phyloP scores from a whole-genome alignment of 2,113 vertebrate genomes.

The Labeo rohita region DNA sequence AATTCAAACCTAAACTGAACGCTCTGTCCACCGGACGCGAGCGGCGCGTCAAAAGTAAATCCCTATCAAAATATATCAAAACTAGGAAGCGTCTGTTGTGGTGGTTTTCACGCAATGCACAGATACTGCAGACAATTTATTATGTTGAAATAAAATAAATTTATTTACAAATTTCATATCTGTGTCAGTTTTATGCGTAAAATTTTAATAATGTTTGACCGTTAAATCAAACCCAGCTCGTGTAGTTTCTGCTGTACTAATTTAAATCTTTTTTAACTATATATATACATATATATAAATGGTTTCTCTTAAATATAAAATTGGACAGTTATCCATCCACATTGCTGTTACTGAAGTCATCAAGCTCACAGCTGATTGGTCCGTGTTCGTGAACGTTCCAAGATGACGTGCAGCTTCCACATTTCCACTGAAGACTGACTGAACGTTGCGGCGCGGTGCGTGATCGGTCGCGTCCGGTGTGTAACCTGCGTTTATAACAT shows the following conservation, averaged over 20 bases:
- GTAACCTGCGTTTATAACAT: background rate
- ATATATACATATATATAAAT: no score
- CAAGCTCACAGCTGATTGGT: background rate
- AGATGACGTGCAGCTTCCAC: background rate
- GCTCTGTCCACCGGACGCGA: background rate
- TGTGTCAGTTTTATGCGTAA: background rate
- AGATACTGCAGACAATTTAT: background rate
- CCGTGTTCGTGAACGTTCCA: background rate
- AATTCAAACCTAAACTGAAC: background rate
- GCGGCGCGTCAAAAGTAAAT: slow-evolving; percentile 1
- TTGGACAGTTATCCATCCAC: background rate
- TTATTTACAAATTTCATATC: background rate
- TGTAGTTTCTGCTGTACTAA: background rate
- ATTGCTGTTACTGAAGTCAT: background rate
- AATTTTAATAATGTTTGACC: background rate
- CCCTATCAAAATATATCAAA: background rate
- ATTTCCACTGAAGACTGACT: background rate
- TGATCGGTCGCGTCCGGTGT: background rate
- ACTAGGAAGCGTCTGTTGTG: background rate
- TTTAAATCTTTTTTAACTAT: background rate
- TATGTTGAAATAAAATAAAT: background rate
- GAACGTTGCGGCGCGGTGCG: background rate
- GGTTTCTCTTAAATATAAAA: background rate
- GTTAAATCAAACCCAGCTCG: background rate
- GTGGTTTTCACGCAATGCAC: background rate